Percentiles rank a stretch among this genome's conserved stretches.
These are phyloP conservation scores for Melanerpes formicivorus DNA, from an alignment of 2,113 vertebrate species.

Conservation along the genomic window DNA sequence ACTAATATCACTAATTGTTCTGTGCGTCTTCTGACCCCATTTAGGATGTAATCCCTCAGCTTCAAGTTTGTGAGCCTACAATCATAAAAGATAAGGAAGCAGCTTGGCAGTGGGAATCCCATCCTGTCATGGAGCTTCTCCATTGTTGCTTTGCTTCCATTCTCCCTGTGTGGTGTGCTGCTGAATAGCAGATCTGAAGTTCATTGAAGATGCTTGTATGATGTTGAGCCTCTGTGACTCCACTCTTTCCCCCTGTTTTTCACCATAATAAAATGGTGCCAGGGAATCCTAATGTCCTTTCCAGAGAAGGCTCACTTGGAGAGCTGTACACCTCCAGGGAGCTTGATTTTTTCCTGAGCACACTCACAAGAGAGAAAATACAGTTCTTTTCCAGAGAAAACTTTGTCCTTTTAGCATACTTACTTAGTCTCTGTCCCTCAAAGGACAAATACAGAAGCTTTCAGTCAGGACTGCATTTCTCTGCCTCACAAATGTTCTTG, in stretches of 20 bases:
- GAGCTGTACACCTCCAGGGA: neutral
- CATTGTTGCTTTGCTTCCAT: neutral
- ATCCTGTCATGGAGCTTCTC: neutral
- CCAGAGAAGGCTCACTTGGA: neutral
- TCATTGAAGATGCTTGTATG: neutral
- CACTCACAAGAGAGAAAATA: neutral
- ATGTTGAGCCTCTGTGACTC: neutral
- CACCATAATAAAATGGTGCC: neutral
- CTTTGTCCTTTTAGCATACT: neutral
- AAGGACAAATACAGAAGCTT: neutral
- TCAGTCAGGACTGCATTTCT: neutral
- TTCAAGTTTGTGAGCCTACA: neutral
- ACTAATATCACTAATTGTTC: slow-evolving; percentile 28
- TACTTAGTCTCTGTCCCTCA: neutral
- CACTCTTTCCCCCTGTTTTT: neutral
- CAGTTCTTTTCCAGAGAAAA: neutral
- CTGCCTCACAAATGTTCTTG: neutral
- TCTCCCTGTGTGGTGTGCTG: neutral
- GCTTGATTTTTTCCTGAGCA: neutral
- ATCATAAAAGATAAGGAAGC: neutral
- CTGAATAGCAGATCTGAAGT: neutral
- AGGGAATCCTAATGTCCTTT: neutral
- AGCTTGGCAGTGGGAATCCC: neutral
- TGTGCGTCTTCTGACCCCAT: neutral
- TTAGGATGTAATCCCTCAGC: slow-evolving; percentile 10